These are phyloP conservation scores for Reinhardtius hippoglossoides DNA, from an alignment of 2,113 vertebrate species.

Conservation along the genomic window DNA sequence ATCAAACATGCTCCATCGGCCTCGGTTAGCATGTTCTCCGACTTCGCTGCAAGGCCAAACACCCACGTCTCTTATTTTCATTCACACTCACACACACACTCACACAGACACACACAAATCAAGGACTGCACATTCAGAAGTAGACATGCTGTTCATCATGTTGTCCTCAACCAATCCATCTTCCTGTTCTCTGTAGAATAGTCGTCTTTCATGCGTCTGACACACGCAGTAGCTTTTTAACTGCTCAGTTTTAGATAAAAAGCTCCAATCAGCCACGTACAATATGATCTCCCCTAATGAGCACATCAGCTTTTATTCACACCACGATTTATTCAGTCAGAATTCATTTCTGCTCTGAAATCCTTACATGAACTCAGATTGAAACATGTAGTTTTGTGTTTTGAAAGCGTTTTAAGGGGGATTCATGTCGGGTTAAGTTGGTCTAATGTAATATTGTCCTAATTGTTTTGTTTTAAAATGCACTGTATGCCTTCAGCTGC, in stretches of 20 bases:
- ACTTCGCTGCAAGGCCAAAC: conserved; percentile 39
- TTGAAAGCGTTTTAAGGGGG: too few relatives aligned
- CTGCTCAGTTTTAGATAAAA: conserved; percentile 5
- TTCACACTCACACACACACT: background rate
- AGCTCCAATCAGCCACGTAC: background rate
- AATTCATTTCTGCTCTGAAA: background rate
- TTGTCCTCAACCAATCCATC: conserved; percentile 14
- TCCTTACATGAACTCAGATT: background rate
- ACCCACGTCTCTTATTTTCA: conserved; percentile 3
- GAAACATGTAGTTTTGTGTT: too few relatives aligned
- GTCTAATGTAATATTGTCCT: too few relatives aligned
- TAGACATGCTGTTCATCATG: conserved; percentile 35
- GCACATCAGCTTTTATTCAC: background rate
- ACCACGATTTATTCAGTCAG: background rate
- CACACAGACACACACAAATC: conserved; percentile 22
- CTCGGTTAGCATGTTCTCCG: conserved; percentile 16
- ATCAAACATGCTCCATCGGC: background rate
- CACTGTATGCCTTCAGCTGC: background rate
- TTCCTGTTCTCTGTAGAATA: background rate
- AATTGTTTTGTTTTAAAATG: background rate
- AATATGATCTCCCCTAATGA: background rate
- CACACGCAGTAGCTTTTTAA: background rate
- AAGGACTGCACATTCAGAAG: conserved; percentile 24
- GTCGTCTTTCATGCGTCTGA: background rate
- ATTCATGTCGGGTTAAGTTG: too few relatives aligned